These are phyloP conservation scores for Germaria angustata DNA, from an alignment of 2,888 invertebrate species.

Conservation along the genomic window DNA sequence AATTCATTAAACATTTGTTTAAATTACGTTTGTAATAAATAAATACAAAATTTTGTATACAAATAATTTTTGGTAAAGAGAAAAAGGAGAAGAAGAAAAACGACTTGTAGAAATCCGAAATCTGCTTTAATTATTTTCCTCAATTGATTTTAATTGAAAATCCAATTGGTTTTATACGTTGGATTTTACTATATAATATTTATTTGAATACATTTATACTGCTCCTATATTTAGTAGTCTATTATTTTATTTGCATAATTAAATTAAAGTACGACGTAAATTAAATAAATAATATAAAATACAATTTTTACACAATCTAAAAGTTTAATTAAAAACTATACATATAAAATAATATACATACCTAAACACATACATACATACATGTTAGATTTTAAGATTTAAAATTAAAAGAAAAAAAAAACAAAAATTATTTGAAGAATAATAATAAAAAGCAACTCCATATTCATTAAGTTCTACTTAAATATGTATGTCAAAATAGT, in stretches of 20 bases:
- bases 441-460: conserved; percentile 55
- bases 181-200: conserved; percentile 10
- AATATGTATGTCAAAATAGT: conserved; percentile 62
- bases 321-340: conserved; percentile 46
- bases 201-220: conserved; percentile 8
- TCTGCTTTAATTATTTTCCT: conserved; percentile 15
- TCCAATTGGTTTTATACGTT: not conserved
- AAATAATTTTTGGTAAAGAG: no score
- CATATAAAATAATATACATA: conserved; percentile 46
- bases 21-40: not conserved
- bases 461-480: conserved; percentile 62
- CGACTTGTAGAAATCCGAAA: conserved; percentile 6
- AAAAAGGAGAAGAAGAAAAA: no score
- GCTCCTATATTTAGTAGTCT: conserved; percentile 5
- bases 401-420: conserved; percentile 36
- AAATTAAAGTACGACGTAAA: conserved; percentile 12
- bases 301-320: conserved; percentile 44
- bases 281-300: conserved; percentile 20
- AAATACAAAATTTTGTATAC: no score
- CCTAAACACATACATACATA: conserved; percentile 20
- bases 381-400: conserved; percentile 45
- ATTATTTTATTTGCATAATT: conserved; percentile 9
- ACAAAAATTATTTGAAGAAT: conserved; percentile 48
- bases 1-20: conserved; percentile 36
- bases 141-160: conserved; percentile 10